phyloP scores from a whole-genome alignment of 2,113 vertebrate species.

The Lontra canadensis region DNA sequence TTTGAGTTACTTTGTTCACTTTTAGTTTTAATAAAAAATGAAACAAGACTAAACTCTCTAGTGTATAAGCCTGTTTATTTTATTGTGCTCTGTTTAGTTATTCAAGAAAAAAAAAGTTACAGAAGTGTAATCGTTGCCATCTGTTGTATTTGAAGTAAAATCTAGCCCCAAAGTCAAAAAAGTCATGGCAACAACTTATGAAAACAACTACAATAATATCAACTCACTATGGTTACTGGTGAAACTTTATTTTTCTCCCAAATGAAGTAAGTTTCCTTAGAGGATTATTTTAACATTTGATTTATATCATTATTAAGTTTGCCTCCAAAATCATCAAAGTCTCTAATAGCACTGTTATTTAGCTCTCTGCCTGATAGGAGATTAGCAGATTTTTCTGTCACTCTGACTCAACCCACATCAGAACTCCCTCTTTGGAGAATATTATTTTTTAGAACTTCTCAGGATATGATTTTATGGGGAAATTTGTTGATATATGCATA shows the following conservation, averaged over 20 bases:
- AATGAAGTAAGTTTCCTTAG: conserved; percentile 85
- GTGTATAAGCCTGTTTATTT: conserved; percentile 85
- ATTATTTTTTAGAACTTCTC: conserved; percentile 59
- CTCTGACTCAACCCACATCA: conserved; percentile 59
- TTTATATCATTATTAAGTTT: conserved; percentile 85
- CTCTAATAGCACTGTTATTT: conserved; percentile 79
- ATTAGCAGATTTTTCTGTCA: conserved; percentile 71
- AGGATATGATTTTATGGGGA: conserved; percentile 2
- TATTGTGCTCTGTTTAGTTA: conserved; percentile 86
- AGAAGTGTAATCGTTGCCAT: conserved; percentile 86
- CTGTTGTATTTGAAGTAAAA: conserved; percentile 86
- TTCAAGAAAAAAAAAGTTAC: conserved; percentile 79
- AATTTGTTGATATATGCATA: not conserved
- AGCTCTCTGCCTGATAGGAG: conserved; percentile 76
- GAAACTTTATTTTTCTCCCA: conserved; percentile 83
- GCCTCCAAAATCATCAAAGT: conserved; percentile 79
- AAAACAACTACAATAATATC: conserved; percentile 87
- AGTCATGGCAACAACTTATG: conserved; percentile 85
- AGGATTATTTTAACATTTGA: conserved; percentile 82
- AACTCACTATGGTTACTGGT: conserved; percentile 86
- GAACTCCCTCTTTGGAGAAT: conserved; percentile 52
- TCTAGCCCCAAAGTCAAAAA: conserved; percentile 84
- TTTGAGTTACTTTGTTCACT: conserved; percentile 65
- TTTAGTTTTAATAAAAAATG: conserved; percentile 80
- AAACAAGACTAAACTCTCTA: conserved; percentile 80